Base-by-base conservation (phyloP, 2,113 vertebrate species). In the Sardina pilchardus region DNA sequence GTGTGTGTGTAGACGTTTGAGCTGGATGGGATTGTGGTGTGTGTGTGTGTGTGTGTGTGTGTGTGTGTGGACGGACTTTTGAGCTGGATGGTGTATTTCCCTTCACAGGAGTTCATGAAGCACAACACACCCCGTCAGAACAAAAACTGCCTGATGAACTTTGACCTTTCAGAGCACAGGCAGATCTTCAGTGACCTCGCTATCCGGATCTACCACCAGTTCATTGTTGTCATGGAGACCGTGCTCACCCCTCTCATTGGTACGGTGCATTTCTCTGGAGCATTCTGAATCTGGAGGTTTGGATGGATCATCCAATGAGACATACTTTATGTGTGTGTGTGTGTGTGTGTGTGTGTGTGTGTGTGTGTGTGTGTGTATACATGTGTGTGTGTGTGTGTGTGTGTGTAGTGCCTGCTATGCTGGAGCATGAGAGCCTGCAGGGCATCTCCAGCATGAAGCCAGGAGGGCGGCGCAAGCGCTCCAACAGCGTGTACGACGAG, bases 361-460 rank as follows among this genome's bases (percentile, higher is more conserved):
- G n/a, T 71, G 6, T 26, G n/a, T 30, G 43, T 30, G 45, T 19
- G 21, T 39, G 34, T 75, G 36, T 45, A 67, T 36, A 56, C 12
- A 34, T 50, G 4, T 30, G 8, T 44, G 4, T 21, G 21, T 45
- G 4, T 47, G 16, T 45, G 16, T 44, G 6, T 47, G 19, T 53
- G 17, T 2, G 1, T 82, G 34, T 89, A 99, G 98, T 99, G 1
- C 97, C 97, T 0, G 98, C 96, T 36, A 97, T 99, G 97, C 90
- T 99, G 93, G 98, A 99, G 88, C 96, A 98, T 0, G 98, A 99
- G 92, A 99, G 98, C 42, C 94, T 99, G 50, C 98, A 99, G 90
- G 98, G 98, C 82, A 97, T 99, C 90, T 99, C 96, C 1, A 97
- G 97, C 90, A 96, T 98, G 94, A 99, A 99, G 93, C 98, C 98